Evolutionary conservation across 1,140 invertebrate genomes (phyloP).

Genomic region (Reticulitermes speratus): DNA sequence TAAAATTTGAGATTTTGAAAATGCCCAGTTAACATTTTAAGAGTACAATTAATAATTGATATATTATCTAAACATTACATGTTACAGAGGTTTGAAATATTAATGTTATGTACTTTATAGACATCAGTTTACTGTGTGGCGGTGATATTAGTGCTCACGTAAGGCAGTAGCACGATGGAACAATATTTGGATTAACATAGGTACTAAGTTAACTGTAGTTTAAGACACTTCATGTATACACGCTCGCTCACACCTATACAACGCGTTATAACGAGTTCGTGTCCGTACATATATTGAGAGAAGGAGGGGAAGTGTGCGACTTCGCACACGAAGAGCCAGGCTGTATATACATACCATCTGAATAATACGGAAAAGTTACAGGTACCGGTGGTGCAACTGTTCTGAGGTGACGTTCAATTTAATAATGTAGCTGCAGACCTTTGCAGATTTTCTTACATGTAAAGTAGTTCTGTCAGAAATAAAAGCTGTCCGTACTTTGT

Average conservation of each 20-base stretch:
- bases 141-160: not conserved
- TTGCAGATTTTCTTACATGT: not conserved
- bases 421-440: not conserved
- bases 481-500: no score
- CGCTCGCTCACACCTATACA: not conserved
- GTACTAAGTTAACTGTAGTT: not conserved
- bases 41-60: no score
- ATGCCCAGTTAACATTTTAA: no score
- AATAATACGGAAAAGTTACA: not conserved
- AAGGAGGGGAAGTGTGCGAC: not conserved
- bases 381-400: not conserved
- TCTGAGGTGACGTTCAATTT: not conserved
- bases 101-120: no score
- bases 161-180: not conserved
- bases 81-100: no score
- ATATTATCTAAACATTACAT: no score
- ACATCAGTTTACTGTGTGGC: no score
- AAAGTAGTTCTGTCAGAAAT: not conserved
- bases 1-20: no score
- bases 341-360: not conserved
- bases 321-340: not conserved
- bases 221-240: not conserved
- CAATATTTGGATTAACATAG: not conserved
- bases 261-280: not conserved
- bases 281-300: not conserved